Conservation (phyloP, 2,888 invertebrate genomes). For the Thymelicus sylvestris region DNA sequence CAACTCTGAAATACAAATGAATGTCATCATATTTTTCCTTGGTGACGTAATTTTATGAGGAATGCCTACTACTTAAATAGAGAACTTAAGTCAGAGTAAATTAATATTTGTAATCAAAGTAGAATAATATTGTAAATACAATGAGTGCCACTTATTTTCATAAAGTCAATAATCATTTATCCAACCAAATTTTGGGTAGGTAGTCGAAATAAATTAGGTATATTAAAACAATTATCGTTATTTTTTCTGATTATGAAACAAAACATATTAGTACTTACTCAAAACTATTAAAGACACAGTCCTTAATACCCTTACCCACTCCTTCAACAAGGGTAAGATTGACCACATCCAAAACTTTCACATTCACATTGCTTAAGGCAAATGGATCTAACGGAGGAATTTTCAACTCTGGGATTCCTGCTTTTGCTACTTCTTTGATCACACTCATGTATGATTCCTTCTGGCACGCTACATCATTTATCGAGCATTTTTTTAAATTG, state of each 20-base stretch:
- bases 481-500: slow-evolving; percentile 52
- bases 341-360: slow-evolving; percentile 48
- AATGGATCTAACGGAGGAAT: slow-evolving; percentile 60
- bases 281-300: slow-evolving; percentile 53
- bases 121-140: no score
- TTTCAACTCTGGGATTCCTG: slow-evolving; percentile 52
- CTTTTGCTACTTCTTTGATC: slow-evolving; percentile 47
- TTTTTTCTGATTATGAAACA: no score
- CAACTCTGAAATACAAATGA: slow-evolving; percentile 47
- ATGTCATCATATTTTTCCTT: no score
- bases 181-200: no score
- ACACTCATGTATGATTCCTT: slow-evolving; percentile 45
- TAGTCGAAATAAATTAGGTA: no score
- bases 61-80: no score
- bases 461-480: slow-evolving; percentile 53
- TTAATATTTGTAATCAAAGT: no score
- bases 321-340: slow-evolving; percentile 55
- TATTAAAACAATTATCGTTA: no score
- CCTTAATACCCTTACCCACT: slow-evolving; percentile 53
- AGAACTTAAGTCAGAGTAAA: no score
- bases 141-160: no score
- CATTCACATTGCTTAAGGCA: slow-evolving; percentile 47
- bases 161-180: no score
- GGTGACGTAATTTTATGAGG: no score
- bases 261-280: slow-evolving; percentile 43